Conservation (phyloP, 2,113 vertebrate species). For the Lipophrys pholis region DNA sequence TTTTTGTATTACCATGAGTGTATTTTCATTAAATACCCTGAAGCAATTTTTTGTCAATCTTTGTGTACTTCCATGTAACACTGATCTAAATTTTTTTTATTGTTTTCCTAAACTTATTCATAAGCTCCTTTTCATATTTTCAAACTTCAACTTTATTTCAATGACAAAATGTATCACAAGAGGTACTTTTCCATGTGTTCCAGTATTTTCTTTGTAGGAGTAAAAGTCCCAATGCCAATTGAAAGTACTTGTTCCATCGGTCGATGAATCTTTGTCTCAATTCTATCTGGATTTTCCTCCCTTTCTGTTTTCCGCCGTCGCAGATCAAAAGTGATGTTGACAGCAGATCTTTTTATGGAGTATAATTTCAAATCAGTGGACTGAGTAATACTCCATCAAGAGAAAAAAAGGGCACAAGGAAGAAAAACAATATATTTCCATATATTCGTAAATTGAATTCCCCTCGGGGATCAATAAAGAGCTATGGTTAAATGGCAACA, state of each 20-base stretch:
- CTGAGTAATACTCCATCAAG: constrained; percentile 30
- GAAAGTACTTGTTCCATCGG: background rate
- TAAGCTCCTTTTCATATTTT: too few relatives aligned
- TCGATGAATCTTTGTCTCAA: background rate
- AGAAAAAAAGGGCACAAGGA: constrained; percentile 2
- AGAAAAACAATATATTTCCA: constrained; percentile 22
- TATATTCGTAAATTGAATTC: constrained; percentile 45
- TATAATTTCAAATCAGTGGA: constrained; percentile 36
- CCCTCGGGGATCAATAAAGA: constrained; percentile 59
- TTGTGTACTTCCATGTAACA: too few relatives aligned
- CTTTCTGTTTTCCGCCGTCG: background rate
- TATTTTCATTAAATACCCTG: too few relatives aligned
- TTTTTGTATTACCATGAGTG: too few relatives aligned
- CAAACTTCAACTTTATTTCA: too few relatives aligned
- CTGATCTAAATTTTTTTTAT: too few relatives aligned
- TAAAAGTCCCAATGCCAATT: background rate
- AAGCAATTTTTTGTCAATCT: too few relatives aligned
- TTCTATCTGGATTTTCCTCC: background rate
- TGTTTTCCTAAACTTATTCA: too few relatives aligned
- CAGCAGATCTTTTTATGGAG: constrained; percentile 1
- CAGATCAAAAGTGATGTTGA: background rate
- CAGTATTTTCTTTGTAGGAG: too few relatives aligned
- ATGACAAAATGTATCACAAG: too few relatives aligned
- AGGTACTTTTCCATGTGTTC: too few relatives aligned
- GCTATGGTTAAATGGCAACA: constrained; percentile 45